Evolutionary conservation across 35 echinoderm and acorn worm species (phyloP), one percentile per base, ranked within the genome.

Genomic region (Patiria miniata): DNA sequence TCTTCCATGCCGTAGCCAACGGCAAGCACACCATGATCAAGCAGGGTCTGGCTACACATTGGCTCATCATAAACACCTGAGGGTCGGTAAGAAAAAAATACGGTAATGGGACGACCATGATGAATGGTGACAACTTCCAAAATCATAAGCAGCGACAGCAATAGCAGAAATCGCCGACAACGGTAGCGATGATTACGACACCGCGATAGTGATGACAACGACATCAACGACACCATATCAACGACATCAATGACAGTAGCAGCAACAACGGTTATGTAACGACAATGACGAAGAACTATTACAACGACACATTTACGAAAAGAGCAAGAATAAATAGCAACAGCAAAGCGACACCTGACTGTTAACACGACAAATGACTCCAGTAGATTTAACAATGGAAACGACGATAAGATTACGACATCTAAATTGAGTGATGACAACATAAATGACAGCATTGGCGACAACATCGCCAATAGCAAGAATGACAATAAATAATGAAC

Each of bases 11-110:
- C 95, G 34, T 98, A 98, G 5, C 95, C 95, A 17, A 98, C 89
- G 53, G 92, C 95, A 14, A 98, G 61, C 15, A 98, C 95, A 69
- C 95, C 95, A 58, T 98, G 95, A 58, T 98, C 95, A 30, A 98
- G 83, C 5, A 82, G 47, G 22, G 81, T 89, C 56, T 60, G 79
- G 36, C 95, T 90, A 82, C 95, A 98, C 32, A 16, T 42, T 37
- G 85, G 40, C 12, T 98, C 95, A 78, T 94, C 57, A 59, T 98
- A 98, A 15, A 98, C 83, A 86, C 95, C 95, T 98, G 38, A 22
- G n/a, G 12, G 19, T n/a, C n/a, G 42, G 42, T 47, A 6, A 4
- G 42, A 47, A 47, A 47, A 47, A 12, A 47, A 4, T 47, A 6
- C 12, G 42, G 12, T 6, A 47, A 47, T 47, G 4, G 42, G 12